Percentiles rank a stretch among this genome's conserved stretches.
Conservation (phyloP, 1,140 invertebrate species). For the Vollenhovia emeryi region DNA sequence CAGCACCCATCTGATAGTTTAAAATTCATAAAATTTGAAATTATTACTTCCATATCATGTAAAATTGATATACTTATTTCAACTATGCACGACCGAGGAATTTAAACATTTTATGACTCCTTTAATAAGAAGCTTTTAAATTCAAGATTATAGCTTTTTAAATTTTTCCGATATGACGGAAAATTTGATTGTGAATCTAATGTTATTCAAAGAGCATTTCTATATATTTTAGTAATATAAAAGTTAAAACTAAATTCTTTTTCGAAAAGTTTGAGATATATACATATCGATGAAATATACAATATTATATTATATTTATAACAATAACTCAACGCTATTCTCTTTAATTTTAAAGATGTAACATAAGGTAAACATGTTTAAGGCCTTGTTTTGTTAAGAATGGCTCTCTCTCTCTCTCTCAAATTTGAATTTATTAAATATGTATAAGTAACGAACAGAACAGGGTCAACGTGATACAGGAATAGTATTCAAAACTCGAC, state of each 20-base stretch:
- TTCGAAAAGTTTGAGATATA: too few relatives aligned
- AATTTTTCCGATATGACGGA: not conserved
- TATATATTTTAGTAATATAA: too few relatives aligned
- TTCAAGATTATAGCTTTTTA: not conserved
- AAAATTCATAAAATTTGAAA: not conserved
- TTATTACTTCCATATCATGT: not conserved
- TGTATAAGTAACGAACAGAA: not conserved
- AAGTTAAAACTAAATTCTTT: too few relatives aligned
- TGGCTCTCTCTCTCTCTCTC: not conserved
- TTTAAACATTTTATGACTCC: not conserved
- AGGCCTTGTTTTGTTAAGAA: not conserved
- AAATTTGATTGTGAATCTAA: not conserved
- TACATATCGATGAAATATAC: too few relatives aligned
- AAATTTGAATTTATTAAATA: not conserved
- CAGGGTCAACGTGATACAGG: not conserved
- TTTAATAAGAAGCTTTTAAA: not conserved
- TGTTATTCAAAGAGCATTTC: too few relatives aligned
- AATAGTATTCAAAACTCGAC: not conserved
- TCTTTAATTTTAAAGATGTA: not conserved
- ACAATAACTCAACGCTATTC: not conserved
- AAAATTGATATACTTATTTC: not conserved
- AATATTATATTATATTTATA: too few relatives aligned
- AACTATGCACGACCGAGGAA: not conserved
- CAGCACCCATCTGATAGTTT: not conserved
- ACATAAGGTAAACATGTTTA: not conserved